A percentile compares a stretch with the other conserved stretches of the same genome.
phyloP scores from a whole-genome alignment of 2,888 invertebrate genomes.

The Lithophane leautieri region DNA sequence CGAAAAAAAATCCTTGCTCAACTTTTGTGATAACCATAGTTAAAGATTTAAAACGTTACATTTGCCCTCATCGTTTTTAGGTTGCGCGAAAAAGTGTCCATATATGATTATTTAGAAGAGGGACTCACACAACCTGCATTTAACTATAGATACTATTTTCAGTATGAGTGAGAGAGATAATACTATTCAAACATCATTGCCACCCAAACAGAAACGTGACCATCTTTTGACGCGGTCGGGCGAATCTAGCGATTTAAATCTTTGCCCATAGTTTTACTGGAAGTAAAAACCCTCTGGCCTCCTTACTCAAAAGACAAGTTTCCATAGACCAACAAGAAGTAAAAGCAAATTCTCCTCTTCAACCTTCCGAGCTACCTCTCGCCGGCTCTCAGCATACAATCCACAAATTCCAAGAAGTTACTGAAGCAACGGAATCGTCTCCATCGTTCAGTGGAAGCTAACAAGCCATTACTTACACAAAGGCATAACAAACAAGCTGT shows the following conservation, averaged over 20 bases:
- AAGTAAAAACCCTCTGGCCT: background rate
- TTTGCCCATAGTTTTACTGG: background rate
- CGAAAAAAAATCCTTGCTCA: background rate
- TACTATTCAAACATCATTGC: too few relatives aligned
- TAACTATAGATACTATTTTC: too few relatives aligned
- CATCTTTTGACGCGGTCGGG: background rate
- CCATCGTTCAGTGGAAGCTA: slow-evolving; percentile 57
- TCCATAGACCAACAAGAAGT: background rate
- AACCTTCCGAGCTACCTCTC: background rate
- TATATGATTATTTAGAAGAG: too few relatives aligned
- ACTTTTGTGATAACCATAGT: too few relatives aligned
- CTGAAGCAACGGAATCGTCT: slow-evolving; percentile 28
- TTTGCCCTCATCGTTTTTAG: too few relatives aligned
- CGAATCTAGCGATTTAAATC: background rate
- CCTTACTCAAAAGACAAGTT: background rate
- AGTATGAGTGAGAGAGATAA: too few relatives aligned
- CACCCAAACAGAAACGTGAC: too few relatives aligned
- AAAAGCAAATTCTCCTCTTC: background rate
- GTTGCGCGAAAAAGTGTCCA: too few relatives aligned
- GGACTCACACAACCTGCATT: too few relatives aligned
- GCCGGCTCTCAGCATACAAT: background rate
- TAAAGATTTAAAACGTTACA: background rate
- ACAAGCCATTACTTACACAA: slow-evolving; percentile 68
- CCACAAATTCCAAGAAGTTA: slow-evolving; percentile 2
- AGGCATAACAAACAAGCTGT: slow-evolving; percentile 67